Evolutionary conservation across 2,113 vertebrate species (phyloP).

Genomic region (Macrotus californicus): DNA sequence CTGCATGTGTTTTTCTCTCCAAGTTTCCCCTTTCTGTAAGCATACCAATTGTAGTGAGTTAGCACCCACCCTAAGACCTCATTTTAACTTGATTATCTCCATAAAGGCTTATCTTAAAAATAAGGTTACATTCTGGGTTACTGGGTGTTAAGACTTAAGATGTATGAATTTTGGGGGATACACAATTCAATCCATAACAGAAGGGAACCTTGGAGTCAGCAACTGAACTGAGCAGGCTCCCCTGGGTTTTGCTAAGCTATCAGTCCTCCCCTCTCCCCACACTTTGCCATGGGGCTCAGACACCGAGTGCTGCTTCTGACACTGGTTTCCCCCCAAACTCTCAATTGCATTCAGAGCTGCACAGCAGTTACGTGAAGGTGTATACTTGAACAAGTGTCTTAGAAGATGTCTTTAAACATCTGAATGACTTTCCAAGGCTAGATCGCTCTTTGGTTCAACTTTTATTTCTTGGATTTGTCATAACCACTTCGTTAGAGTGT

Average conservation of each 20-base stretch:
- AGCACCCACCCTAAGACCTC: background rate
- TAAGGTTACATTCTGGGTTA: background rate
- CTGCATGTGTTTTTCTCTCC: background rate
- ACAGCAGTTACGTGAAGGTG: background rate
- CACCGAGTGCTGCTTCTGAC: background rate
- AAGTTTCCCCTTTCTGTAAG: background rate
- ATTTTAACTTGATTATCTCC: background rate
- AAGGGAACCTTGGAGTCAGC: background rate
- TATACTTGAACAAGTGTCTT: background rate
- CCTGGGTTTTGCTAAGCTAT: background rate
- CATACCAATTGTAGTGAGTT: background rate
- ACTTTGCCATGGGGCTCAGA: background rate
- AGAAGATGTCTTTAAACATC: background rate
- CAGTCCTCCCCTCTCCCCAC: background rate
- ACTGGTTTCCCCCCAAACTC: background rate
- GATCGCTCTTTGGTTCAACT: background rate
- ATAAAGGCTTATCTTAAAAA: background rate
- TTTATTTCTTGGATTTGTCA: background rate
- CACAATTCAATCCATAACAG: too few relatives aligned
- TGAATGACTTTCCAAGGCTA: background rate
- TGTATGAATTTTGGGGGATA: background rate
- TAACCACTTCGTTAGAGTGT: background rate
- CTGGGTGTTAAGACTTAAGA: background rate
- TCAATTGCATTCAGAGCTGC: background rate
- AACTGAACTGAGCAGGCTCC: background rate